phyloP scores from a whole-genome alignment of 2,113 vertebrate genomes.

The Proteles cristata region DNA sequence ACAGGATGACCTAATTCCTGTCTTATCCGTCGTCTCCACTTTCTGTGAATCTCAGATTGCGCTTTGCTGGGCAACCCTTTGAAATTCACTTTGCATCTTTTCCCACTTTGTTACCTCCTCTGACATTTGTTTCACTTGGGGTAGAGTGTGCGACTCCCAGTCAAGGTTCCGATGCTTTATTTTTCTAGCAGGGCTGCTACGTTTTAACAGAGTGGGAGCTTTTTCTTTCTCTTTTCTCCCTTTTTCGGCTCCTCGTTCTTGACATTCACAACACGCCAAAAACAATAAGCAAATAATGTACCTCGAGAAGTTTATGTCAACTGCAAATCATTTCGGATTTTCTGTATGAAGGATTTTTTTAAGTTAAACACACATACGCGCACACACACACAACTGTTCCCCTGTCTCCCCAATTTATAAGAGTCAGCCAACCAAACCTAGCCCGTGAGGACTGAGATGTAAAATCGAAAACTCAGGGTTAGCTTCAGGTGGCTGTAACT shows the following conservation, averaged over 20 bases:
- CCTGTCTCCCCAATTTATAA: not conserved
- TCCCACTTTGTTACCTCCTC: slow-evolving; percentile 33
- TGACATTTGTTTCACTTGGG: slow-evolving; percentile 59
- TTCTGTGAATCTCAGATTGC: slow-evolving; percentile 76
- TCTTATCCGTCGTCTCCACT: slow-evolving; percentile 68
- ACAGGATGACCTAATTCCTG: slow-evolving; percentile 79
- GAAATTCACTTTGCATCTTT: slow-evolving; percentile 68
- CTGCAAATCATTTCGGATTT: slow-evolving; percentile 67
- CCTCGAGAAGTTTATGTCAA: slow-evolving; percentile 55
- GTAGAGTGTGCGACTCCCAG: not conserved
- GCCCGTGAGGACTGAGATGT: not conserved
- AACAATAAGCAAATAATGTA: slow-evolving; percentile 75
- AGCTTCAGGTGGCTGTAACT: not conserved
- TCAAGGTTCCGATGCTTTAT: slow-evolving; percentile 52
- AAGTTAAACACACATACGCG: not conserved
- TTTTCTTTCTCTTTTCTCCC: not conserved
- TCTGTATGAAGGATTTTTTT: slow-evolving; percentile 31
- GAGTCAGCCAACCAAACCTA: not conserved
- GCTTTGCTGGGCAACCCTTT: slow-evolving; percentile 60
- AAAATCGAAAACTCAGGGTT: not conserved
- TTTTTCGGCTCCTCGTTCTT: slow-evolving; percentile 39
- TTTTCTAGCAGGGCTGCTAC: slow-evolving; percentile 71
- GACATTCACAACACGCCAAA: slow-evolving; percentile 66
- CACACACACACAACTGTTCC: not conserved
- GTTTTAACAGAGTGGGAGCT: slow-evolving; percentile 59